Percentiles rank a stretch among this genome's conserved stretches.
Conservation (phyloP, 1,140 invertebrate genomes). For the Drosophila burlai region DNA sequence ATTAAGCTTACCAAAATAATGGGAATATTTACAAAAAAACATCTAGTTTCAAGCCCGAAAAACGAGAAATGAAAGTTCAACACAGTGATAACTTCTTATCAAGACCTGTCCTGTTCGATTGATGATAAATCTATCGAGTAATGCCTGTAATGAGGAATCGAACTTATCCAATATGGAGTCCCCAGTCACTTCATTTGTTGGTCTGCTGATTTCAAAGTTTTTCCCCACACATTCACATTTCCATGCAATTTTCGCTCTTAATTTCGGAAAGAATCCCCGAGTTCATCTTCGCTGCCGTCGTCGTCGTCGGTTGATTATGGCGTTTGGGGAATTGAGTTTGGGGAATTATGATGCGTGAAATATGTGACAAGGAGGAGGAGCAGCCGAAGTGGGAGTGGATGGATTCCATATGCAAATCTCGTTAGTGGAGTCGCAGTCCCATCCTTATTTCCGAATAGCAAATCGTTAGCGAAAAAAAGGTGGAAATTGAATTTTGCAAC, state of each 20-base stretch:
- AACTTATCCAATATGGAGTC: slow-evolving; percentile 8
- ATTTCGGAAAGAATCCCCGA: slow-evolving; percentile 44
- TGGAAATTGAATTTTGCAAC: slow-evolving; percentile 72
- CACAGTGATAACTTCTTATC: background rate
- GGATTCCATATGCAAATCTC: slow-evolving; percentile 77
- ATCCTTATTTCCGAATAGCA: slow-evolving; percentile 15
- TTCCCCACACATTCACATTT: slow-evolving; percentile 55
- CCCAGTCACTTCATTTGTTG: slow-evolving; percentile 64
- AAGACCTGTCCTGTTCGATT: background rate
- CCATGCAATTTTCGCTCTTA: slow-evolving; percentile 68
- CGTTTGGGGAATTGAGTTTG: slow-evolving; percentile 74
- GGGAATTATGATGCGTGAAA: slow-evolving; percentile 75
- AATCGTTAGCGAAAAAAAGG: slow-evolving; percentile 62
- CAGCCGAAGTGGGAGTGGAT: background rate
- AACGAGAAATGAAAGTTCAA: background rate
- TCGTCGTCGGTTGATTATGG: slow-evolving; percentile 68
- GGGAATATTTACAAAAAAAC: background rate
- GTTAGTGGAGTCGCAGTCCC: slow-evolving; percentile 57
- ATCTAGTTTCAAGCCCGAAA: background rate
- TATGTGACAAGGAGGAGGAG: slow-evolving; percentile 9
- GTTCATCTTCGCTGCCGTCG: slow-evolving; percentile 39
- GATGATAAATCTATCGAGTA: background rate
- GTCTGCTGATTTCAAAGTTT: slow-evolving; percentile 77
- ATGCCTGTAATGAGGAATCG: background rate
- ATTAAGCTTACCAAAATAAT: too few relatives aligned